Percentiles rank a stretch among this genome's conserved stretches.
Evolutionary conservation across 1,140 invertebrate species (phyloP).

Genomic region (Diorhabda sublineata): DNA sequence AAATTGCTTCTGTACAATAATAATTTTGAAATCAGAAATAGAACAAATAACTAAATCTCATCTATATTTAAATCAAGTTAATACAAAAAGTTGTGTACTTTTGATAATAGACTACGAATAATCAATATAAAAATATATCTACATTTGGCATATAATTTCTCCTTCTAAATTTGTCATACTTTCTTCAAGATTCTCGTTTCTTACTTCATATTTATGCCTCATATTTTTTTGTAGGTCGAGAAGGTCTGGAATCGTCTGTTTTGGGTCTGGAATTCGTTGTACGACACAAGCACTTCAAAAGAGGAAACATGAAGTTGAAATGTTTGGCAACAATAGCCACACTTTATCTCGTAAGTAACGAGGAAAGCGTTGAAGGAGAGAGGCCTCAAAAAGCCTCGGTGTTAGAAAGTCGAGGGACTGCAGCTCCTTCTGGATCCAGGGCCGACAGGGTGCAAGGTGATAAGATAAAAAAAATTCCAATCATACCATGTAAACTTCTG

Average conservation of each 20-base stretch:
- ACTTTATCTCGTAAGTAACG: constrained; percentile 76
- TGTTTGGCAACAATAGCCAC: constrained; percentile 82
- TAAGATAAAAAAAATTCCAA: neutral
- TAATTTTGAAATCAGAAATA: too few relatives aligned
- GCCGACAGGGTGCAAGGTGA: constrained; percentile 57
- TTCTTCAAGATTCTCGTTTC: too few relatives aligned
- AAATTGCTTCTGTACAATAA: too few relatives aligned
- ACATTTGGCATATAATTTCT: too few relatives aligned
- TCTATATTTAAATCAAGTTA: too few relatives aligned
- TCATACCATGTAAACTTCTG: too few relatives aligned
- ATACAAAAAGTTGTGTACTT: too few relatives aligned
- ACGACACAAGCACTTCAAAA: constrained; percentile 69
- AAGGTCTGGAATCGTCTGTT: constrained; percentile 67
- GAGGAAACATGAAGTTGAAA: constrained; percentile 80
- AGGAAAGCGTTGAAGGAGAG: constrained; percentile 74
- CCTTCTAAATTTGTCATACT: too few relatives aligned
- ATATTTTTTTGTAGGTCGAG: constrained; percentile 42
- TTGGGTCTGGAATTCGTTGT: constrained; percentile 66
- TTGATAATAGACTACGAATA: too few relatives aligned
- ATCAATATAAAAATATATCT: too few relatives aligned
- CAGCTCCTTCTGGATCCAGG: constrained; percentile 49
- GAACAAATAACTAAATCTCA: too few relatives aligned
- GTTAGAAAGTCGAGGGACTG: constrained; percentile 60
- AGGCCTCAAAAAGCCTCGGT: constrained; percentile 59
- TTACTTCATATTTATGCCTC: too few relatives aligned